These are phyloP conservation scores for Volucella inanis DNA, from an alignment of 2,888 invertebrate species.

Conservation along the genomic window DNA sequence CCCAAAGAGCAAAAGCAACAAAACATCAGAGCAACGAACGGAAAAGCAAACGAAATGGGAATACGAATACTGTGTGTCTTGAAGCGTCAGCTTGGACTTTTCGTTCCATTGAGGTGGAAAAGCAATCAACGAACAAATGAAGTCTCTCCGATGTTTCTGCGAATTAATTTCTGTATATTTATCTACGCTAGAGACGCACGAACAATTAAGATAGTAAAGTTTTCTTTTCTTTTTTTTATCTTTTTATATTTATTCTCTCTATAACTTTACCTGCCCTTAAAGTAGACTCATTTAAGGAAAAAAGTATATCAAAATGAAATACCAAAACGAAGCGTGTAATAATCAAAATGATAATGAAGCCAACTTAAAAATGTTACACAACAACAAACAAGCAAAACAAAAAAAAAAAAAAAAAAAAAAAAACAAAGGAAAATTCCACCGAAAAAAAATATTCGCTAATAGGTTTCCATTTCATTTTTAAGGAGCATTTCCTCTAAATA, in stretches of 20 bases:
- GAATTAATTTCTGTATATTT: constrained; percentile 52
- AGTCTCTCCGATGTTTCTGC: constrained; percentile 36
- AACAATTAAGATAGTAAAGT: constrained; percentile 44
- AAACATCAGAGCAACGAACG: not conserved
- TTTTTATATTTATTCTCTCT: not conserved
- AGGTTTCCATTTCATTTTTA: constrained; percentile 68
- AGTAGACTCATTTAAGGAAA: too few relatives aligned
- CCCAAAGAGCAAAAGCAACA: not conserved
- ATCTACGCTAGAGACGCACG: constrained; percentile 12
- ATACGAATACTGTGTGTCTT: too few relatives aligned
- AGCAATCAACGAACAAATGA: constrained; percentile 65
- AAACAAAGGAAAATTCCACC: constrained; percentile 10
- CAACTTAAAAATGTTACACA: constrained; percentile 33
- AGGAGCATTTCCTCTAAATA: constrained; percentile 47
- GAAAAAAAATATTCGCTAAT: constrained; percentile 49
- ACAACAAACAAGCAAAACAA: constrained; percentile 6
- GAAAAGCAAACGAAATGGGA: too few relatives aligned
- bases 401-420: not conserved
- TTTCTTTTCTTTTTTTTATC: not conserved
- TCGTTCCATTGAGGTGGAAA: constrained; percentile 38
- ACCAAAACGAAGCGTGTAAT: constrained; percentile 54
- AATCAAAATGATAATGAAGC: constrained; percentile 70
- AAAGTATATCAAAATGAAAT: not conserved
- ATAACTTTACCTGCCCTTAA: too few relatives aligned
- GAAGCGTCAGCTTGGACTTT: constrained; percentile 1